Percentiles rank a stretch among this genome's conserved stretches.
Conservation (phyloP, 2,888 invertebrate species). For the Agrochola litura region DNA sequence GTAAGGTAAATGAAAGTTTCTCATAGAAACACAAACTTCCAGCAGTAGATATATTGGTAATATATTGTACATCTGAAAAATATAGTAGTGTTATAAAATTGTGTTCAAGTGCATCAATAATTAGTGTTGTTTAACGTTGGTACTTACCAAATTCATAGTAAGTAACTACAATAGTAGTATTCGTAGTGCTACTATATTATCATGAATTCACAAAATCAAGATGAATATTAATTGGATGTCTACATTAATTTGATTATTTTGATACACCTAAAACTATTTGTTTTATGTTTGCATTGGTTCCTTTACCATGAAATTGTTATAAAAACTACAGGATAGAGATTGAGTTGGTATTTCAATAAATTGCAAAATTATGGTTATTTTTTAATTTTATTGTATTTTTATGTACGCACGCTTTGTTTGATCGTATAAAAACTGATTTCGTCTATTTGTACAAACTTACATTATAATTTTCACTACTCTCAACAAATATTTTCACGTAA, state of each 20-base stretch:
- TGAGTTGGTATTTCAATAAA: constrained; percentile 33
- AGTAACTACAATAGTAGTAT: neutral
- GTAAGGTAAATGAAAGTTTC: constrained; percentile 32
- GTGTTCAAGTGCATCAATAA: neutral
- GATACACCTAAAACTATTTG: neutral
- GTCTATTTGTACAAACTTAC: neutral
- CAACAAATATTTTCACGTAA: constrained; percentile 15
- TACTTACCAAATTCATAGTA: constrained; percentile 47
- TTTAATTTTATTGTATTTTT: constrained; percentile 33
- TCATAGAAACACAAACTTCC: constrained; percentile 19
- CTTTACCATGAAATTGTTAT: constrained; percentile 17
- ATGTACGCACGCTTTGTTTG: constrained; percentile 18
- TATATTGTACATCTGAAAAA: constrained; percentile 45
- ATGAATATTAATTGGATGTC: neutral
- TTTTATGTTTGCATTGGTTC: neutral
- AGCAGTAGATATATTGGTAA: constrained; percentile 35
- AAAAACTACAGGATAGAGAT: constrained; percentile 10
- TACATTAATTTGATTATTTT: constrained; percentile 15
- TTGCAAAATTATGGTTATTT: constrained; percentile 1
- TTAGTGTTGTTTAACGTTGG: neutral
- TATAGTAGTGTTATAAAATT: neutral
- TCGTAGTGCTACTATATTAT: neutral
- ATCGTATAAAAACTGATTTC: constrained; percentile 21
- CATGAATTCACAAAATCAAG: neutral
- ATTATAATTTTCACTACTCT: neutral